Evolutionary conservation across 2,797 vertebrate genomes (phyloP).

Genomic region (Girardinus metallicus): DNA sequence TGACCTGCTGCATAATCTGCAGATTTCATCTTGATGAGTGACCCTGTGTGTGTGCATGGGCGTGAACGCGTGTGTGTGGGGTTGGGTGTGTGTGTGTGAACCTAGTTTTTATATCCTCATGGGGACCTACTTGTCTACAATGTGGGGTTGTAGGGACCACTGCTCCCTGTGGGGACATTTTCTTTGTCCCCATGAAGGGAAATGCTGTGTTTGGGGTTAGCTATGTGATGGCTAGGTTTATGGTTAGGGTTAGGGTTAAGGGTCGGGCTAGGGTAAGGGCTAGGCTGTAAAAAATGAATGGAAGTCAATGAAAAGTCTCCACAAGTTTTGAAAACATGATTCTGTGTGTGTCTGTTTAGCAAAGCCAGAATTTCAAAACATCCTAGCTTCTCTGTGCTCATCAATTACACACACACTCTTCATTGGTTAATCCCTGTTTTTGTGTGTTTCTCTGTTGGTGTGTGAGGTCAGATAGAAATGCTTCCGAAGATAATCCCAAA

Average conservation of each 20-base stretch:
- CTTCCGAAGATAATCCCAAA: slow-evolving; percentile 47
- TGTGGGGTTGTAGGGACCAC: too few relatives aligned
- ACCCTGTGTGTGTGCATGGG: slow-evolving; percentile 7
- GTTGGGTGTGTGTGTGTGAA: neutral
- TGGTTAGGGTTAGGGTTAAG: too few relatives aligned
- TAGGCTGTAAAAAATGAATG: too few relatives aligned
- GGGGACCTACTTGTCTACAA: too few relatives aligned
- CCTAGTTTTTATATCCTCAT: too few relatives aligned
- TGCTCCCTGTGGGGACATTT: too few relatives aligned
- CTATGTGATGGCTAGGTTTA: too few relatives aligned
- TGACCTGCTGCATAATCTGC: slow-evolving; percentile 41
- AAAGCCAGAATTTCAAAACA: slow-evolving; percentile 59
- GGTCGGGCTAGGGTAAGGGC: too few relatives aligned
- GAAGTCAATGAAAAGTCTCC: too few relatives aligned
- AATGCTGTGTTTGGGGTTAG: too few relatives aligned
- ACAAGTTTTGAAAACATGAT: too few relatives aligned
- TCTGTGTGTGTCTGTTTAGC: slow-evolving; percentile 49
- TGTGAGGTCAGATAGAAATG: slow-evolving; percentile 37
- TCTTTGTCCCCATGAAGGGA: neutral
- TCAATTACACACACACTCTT: slow-evolving; percentile 55
- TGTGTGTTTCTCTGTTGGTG: slow-evolving; percentile 44
- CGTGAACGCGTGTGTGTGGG: slow-evolving; percentile 25
- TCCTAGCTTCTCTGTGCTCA: slow-evolving; percentile 51
- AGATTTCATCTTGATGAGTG: slow-evolving; percentile 49
- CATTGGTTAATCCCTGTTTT: slow-evolving; percentile 59